Evolutionary conservation across 2,888 invertebrate genomes (phyloP).

Genomic region (Spialia ferax): DNA sequence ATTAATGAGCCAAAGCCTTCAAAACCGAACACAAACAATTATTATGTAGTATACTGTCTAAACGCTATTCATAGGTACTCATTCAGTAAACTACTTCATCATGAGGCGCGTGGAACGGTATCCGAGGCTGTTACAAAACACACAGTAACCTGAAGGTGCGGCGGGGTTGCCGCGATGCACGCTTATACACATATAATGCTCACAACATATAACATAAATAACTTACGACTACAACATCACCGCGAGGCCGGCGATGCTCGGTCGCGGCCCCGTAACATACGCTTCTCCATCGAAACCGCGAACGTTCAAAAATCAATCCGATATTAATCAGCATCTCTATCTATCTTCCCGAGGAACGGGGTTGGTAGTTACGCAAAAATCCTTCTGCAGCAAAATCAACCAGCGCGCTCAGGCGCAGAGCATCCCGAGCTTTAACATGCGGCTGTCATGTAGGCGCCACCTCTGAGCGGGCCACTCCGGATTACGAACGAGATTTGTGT

Average conservation of each 20-base stretch:
- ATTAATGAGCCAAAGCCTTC: constrained; percentile 47
- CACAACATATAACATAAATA: constrained; percentile 67
- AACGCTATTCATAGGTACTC: constrained; percentile 35
- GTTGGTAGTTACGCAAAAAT: background rate
- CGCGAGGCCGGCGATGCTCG: constrained; percentile 49
- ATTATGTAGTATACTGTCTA: constrained; percentile 22
- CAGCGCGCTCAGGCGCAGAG: constrained; percentile 22
- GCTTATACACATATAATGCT: constrained; percentile 46
- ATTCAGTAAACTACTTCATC: constrained; percentile 30
- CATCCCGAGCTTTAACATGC: constrained; percentile 6
- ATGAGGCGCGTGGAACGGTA: constrained; percentile 46
- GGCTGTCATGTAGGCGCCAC: constrained; percentile 12
- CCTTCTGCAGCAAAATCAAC: constrained; percentile 19
- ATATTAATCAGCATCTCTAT: constrained; percentile 13
- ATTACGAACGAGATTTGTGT: background rate
- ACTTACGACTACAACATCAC: constrained; percentile 62
- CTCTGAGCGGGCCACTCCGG: background rate
- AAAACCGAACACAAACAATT: constrained; percentile 26
- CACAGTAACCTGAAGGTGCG: constrained; percentile 45
- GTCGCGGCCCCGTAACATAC: constrained; percentile 48
- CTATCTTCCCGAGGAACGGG: constrained; percentile 9
- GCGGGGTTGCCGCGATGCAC: constrained; percentile 37
- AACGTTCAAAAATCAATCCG: constrained; percentile 45
- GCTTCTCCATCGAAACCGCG: constrained; percentile 45
- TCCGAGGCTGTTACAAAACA: constrained; percentile 71